Evolutionary conservation across 2,888 invertebrate species (phyloP).

Genomic region (Aphodius granarius): DNA sequence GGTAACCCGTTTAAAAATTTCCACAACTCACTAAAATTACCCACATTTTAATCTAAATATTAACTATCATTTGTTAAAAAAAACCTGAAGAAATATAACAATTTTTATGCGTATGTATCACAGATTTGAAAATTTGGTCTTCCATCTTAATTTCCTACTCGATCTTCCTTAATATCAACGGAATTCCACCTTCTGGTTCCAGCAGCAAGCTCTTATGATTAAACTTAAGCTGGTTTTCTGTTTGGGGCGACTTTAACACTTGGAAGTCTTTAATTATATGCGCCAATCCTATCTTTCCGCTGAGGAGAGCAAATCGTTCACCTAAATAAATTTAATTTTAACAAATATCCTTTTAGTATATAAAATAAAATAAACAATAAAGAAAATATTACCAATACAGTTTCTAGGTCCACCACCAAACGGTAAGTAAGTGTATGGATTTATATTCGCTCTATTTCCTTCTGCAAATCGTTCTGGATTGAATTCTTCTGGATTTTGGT

Average conservation of each 20-base stretch:
- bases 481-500: constrained; percentile 49
- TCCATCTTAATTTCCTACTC: background rate
- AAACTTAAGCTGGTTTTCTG: constrained; percentile 40
- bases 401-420: constrained; percentile 37
- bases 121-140: background rate
- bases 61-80: background rate
- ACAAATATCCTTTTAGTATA: constrained; percentile 16
- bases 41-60: background rate
- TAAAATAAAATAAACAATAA: constrained; percentile 15
- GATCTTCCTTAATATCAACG: constrained; percentile 38
- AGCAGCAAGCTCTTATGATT: constrained; percentile 46
- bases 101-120: background rate
- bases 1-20: too few relatives aligned
- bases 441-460: constrained; percentile 33
- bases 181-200: constrained; percentile 42
- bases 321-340: constrained; percentile 35
- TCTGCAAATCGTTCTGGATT: constrained; percentile 49
- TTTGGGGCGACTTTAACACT: constrained; percentile 41
- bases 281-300: constrained; percentile 46
- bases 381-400: constrained; percentile 32
- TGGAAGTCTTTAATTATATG: constrained; percentile 43
- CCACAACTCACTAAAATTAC: too few relatives aligned
- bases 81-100: background rate
- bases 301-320: constrained; percentile 47
- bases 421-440: constrained; percentile 33